Conservation (phyloP, 2,113 vertebrate species). For the Plecturocebus donacophilus region DNA sequence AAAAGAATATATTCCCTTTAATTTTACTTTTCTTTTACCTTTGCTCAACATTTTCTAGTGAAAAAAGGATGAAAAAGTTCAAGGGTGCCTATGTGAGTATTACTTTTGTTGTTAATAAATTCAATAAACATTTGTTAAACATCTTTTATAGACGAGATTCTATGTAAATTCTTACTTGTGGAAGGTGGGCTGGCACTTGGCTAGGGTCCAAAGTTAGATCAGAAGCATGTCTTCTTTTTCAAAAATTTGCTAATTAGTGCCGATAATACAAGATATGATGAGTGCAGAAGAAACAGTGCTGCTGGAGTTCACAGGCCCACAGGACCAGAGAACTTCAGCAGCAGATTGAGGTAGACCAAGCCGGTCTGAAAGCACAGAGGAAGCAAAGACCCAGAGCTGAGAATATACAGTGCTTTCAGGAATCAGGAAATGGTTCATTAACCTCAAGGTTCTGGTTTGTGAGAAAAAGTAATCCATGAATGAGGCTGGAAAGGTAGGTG, state of each 20-base stretch:
- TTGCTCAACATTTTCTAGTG: background rate
- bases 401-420: rapidly evolving
- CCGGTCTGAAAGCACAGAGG: background rate
- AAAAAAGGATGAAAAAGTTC: background rate
- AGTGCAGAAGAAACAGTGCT: background rate
- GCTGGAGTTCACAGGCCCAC: background rate
- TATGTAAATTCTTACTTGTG: background rate
- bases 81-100: background rate
- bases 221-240: background rate
- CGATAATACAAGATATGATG: background rate
- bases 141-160: background rate
- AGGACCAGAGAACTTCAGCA: no score
- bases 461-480: background rate
- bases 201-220: background rate
- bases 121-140: background rate
- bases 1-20: background rate
- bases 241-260: background rate
- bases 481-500: background rate
- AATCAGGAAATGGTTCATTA: background rate
- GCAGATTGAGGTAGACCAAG: background rate
- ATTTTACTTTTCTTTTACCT: background rate
- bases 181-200: background rate
- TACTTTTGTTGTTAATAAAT: background rate
- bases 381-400: background rate
- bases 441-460: no score